These are phyloP conservation scores for Stichopus horrens DNA, from an alignment of 53 echinoderm and acorn worm species.

Conservation along the genomic window DNA sequence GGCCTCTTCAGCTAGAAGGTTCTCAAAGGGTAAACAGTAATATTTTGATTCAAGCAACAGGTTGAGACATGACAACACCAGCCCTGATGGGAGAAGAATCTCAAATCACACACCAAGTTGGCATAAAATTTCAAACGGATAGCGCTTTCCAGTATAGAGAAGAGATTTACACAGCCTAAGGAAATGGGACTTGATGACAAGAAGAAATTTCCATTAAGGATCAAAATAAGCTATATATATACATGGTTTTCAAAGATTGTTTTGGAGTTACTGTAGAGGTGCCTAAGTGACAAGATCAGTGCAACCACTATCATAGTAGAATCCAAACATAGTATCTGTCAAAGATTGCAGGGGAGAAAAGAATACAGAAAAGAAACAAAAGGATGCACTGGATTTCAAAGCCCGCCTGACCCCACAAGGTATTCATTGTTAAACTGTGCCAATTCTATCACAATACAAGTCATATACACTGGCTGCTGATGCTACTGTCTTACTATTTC, in stretches of 20 bases:
- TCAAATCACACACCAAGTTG: not conserved
- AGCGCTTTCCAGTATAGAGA: not conserved
- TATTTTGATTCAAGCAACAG: constrained; percentile 9
- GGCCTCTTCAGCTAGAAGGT: constrained; percentile 10
- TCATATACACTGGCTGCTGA: too few relatives aligned
- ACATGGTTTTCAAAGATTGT: not conserved
- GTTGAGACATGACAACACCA: not conserved
- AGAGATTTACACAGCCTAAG: not conserved
- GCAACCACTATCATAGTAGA: too few relatives aligned
- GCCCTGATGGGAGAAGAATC: not conserved
- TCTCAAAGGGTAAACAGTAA: not conserved
- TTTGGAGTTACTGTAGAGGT: too few relatives aligned
- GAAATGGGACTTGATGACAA: not conserved
- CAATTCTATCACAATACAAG: too few relatives aligned
- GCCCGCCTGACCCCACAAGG: too few relatives aligned
- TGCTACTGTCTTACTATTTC: too few relatives aligned
- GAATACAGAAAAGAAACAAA: too few relatives aligned
- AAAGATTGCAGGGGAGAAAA: too few relatives aligned
- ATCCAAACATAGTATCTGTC: too few relatives aligned
- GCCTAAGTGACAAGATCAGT: too few relatives aligned
- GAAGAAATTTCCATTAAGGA: not conserved
- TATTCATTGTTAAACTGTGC: too few relatives aligned
- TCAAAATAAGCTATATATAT: not conserved
- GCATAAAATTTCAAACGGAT: not conserved
- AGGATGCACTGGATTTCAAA: too few relatives aligned